Base-by-base conservation (phyloP, 2,113 vertebrate genomes). In the Channa maculata region DNA sequence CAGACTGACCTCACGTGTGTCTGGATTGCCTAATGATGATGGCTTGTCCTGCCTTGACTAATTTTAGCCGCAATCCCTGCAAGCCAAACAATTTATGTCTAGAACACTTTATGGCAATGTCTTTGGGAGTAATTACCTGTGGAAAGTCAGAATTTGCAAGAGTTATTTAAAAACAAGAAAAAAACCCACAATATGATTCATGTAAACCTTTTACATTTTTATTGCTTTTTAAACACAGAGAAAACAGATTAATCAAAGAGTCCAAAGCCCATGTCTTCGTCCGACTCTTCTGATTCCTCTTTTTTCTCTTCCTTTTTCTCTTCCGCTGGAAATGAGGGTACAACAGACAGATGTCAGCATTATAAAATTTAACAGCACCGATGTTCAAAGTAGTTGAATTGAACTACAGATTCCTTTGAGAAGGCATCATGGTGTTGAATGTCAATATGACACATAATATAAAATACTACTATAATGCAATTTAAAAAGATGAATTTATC, bases 251-350 rank as follows among this genome's bases (percentile, higher is more conserved):
- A 96, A 93, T 95, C 95, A 90, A 95, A 96, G 84, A 96, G 95
- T 8, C 95, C 95, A 63, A 96, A 96, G 78, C 95, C 95, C 95
- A 96, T 95, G 59, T 95, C 95, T 85, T 95, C 95, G 48, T 96
- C 95, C 1, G 94, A 95, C 86, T 95, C 94, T 73, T 95, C 94
- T 0, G 94, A 95, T 91, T 95, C 94, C 10, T 95, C 95, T 80
- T 95, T 96, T 92, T 94, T 95, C 90, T 95, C 95, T 84, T 96
- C 95, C 82, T 95, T 95, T 93, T 95, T 96, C 91, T 95, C 94
- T 94, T 95, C 95, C 89, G 70, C 94, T 95, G 80, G 4, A 87
- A 91, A 62, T 2, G 13, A 80, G 13, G 50, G 24, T 3, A 51
- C 2, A 48, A 43, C 1, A 60, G n/a, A 49, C 1, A 5, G 24